These are phyloP conservation scores for Drosophila cardini DNA, from an alignment of 1,140 invertebrate genomes.

Conservation along the genomic window DNA sequence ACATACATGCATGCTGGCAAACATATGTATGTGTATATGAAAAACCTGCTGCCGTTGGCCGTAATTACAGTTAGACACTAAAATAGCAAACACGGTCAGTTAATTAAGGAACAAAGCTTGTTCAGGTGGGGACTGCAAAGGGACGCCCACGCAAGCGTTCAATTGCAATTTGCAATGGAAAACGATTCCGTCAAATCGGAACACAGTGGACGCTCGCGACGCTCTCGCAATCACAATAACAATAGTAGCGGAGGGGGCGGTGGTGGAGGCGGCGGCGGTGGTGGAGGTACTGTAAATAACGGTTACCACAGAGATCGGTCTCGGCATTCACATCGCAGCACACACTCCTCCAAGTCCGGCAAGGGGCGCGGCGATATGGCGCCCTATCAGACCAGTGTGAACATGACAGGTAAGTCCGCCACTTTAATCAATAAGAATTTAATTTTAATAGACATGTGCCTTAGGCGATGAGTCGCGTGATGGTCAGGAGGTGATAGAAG, in stretches of 20 bases:
- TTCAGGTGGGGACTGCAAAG: conserved; percentile 7
- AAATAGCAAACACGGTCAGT: conserved; percentile 70
- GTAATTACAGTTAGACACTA: conserved; percentile 77
- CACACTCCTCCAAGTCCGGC: conserved; percentile 79
- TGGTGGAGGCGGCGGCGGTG: conserved; percentile 50
- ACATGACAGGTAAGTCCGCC: conserved; percentile 87
- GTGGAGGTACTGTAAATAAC: conserved; percentile 72
- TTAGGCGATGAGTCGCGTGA: conserved; percentile 82
- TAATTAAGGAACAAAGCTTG: conserved; percentile 47
- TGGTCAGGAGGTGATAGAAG: conserved; percentile 94
- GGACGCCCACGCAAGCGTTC: conserved; percentile 45
- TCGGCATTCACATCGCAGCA: conserved; percentile 81
- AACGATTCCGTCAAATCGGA: conserved; percentile 84
- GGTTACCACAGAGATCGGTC: conserved; percentile 80
- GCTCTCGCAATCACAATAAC: conserved; percentile 82
- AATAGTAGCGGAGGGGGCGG: conserved; percentile 61
- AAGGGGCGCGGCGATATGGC: conserved; percentile 86
- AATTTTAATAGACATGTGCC: neutral
- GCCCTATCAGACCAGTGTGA: conserved; percentile 92
- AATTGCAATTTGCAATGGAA: conserved; percentile 74
- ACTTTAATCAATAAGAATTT: too few relatives aligned
- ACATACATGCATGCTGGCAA: conserved; percentile 4
- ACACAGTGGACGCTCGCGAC: conserved; percentile 84
- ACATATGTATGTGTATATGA: conserved; percentile 57
- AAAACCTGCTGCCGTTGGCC: conserved; percentile 71